A percentile compares a stretch with the other conserved stretches of the same genome.
Evolutionary conservation across 2,888 invertebrate species (phyloP).

Genomic region (Nomada ferruginata): DNA sequence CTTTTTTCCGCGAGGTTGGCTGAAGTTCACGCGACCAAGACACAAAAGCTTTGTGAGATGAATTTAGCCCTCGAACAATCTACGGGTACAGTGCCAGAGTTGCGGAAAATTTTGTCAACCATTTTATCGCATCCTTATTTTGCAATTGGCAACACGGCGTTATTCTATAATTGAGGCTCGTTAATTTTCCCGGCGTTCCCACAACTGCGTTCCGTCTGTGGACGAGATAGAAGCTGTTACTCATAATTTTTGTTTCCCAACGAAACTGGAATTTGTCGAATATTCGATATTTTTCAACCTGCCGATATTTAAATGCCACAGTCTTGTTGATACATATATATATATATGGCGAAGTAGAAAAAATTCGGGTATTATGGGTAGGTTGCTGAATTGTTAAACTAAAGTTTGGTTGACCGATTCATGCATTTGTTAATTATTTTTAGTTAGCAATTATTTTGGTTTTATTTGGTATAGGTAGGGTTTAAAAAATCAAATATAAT

Average conservation of each 20-base stretch:
- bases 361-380: no score
- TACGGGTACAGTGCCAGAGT: constrained; percentile 24
- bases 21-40: constrained; percentile 26
- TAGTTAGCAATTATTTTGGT: no score
- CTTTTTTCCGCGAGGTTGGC: constrained; percentile 7
- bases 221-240: background rate
- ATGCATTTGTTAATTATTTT: no score
- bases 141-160: constrained; percentile 38
- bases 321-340: background rate
- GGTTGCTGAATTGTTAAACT: no score
- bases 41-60: constrained; percentile 17
- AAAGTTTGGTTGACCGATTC: no score
- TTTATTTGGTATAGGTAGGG: no score
- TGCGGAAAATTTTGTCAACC: constrained; percentile 33
- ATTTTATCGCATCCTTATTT: constrained; percentile 35
- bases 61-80: constrained; percentile 34
- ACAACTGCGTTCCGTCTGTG: background rate
- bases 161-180: constrained; percentile 33
- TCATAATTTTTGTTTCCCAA: background rate
- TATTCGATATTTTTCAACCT: background rate
- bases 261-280: no score
- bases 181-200: constrained; percentile 13
- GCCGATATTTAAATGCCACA: background rate
- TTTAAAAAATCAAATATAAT: no score
- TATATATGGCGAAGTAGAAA: background rate